phyloP scores from a whole-genome alignment of 2,113 vertebrate species.

The Phrynosoma platyrhinos region DNA sequence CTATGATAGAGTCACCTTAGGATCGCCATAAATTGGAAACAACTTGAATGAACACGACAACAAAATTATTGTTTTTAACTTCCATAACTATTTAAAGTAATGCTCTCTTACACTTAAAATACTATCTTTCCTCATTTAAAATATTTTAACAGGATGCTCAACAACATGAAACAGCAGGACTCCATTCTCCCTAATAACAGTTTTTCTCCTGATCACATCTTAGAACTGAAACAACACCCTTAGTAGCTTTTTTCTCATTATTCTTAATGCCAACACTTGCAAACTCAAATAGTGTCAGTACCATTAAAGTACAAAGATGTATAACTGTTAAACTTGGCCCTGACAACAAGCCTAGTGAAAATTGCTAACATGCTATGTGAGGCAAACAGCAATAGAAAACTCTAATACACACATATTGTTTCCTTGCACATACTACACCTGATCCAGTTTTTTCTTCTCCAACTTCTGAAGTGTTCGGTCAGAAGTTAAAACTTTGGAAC shows the following conservation, averaged over 20 bases:
- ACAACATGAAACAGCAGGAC: too few species aligned
- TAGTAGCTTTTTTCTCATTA: not conserved
- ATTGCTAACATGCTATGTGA: not conserved
- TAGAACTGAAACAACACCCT: too few species aligned
- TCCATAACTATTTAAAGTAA: too few species aligned
- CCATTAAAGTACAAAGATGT: not conserved
- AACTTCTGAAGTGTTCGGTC: constrained; percentile 93
- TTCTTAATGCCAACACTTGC: constrained; percentile 1
- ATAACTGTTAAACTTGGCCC: not conserved
- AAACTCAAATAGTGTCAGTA: not conserved
- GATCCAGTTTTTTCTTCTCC: constrained; percentile 85
- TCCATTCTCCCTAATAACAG: too few species aligned
- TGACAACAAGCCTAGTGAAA: not conserved
- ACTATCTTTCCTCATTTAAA: too few species aligned
- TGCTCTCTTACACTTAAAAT: too few species aligned
- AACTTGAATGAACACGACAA: too few species aligned
- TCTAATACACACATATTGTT: not conserved
- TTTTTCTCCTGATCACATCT: too few species aligned
- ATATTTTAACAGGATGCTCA: too few species aligned
- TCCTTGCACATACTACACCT: constrained; percentile 77
- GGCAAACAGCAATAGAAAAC: not conserved
- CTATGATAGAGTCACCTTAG: too few species aligned
- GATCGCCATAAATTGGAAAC: too few species aligned
- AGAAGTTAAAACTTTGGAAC: constrained; percentile 93
- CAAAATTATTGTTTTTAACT: too few species aligned